phyloP scores from a whole-genome alignment of 2,888 invertebrate species.

The Drosophila kokeensis region DNA sequence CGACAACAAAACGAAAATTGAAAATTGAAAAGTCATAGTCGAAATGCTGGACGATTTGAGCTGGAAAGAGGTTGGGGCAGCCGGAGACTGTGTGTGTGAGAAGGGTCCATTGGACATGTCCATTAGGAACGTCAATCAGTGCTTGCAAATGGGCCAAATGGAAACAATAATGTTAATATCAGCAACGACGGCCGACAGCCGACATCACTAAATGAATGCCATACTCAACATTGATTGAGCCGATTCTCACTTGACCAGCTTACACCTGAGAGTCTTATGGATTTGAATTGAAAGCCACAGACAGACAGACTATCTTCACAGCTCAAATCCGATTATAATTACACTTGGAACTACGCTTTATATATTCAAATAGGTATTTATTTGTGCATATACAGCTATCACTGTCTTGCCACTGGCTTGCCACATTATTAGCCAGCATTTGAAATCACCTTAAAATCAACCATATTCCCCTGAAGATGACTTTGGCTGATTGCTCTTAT shows the following conservation, averaged over 20 bases:
- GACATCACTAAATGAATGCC: conserved; percentile 6
- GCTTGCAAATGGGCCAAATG: conserved; percentile 14
- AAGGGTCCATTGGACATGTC: conserved; percentile 28
- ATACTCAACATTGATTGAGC: neutral
- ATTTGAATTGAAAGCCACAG: neutral
- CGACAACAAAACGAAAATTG: conserved; percentile 23
- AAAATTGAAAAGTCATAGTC: conserved; percentile 49
- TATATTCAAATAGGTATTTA: neutral
- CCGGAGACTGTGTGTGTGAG: neutral
- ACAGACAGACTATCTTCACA: neutral
- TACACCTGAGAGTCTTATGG: neutral
- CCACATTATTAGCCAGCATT: neutral
- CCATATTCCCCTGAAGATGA: too few relatives aligned
- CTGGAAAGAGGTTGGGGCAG: neutral
- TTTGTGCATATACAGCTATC: neutral
- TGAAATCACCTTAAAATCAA: neutral
- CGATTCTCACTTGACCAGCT: neutral
- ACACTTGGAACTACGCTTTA: neutral
- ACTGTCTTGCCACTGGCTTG: neutral
- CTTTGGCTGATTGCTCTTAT: neutral
- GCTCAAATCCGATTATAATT: neutral
- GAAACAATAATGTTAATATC: conserved; percentile 5
- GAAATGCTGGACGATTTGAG: conserved; percentile 17
- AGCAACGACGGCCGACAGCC: conserved; percentile 1
- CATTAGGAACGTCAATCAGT: conserved; percentile 31